Base-by-base conservation (phyloP, 2,797 vertebrate species). In the Acanthornis magna region DNA sequence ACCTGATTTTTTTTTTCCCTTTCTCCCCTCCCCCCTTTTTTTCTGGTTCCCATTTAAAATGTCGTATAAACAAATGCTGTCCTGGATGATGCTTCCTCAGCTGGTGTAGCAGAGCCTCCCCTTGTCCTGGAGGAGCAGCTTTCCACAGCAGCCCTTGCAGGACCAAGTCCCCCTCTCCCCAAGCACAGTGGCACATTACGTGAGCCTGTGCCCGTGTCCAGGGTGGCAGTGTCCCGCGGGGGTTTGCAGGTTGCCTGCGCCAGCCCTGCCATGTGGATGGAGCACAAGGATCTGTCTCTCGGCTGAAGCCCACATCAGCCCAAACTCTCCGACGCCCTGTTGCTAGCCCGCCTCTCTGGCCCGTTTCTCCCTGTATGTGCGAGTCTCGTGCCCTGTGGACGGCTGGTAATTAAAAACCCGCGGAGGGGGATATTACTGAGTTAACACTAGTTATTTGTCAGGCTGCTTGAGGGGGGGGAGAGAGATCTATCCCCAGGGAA, bases 401-500 rank as follows among this genome's bases (percentile, higher is more conserved):
- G 66, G 93, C 93, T 93, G 92, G 96, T 96, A 97, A 97, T 98
- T 97, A 97, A 97, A 97, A 97, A 97, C 94, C 74, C 88, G 93
- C 96, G 95, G 88, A 97, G 97, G 97, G 98, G 93, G 90, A 94
- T 97, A 95, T 97, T 96, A 97, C 90, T 95, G 96, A 97, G 96
- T 97, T 97, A 97, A 97, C 97, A 95, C 97, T 96, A 95, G 96
- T 97, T 97, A 97, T 98, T 97, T 97, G 96, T 96, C 96, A 96
- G 95, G 93, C 96, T 94, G 91, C 73, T 95, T 48, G 47, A 25
- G 96, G 9, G 55, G 81, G 89, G 87, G 71, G 40, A 94, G 96
- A 97, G 94, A 95, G 90, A 97, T 97, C 95, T 95, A 94, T 97
- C 97, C 97, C 97, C 82, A 6, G 97, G 97, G 97, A 97, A 84